Evolutionary conservation across 2,888 invertebrate species (phyloP).

Genomic region (Drosophila pullipes): DNA sequence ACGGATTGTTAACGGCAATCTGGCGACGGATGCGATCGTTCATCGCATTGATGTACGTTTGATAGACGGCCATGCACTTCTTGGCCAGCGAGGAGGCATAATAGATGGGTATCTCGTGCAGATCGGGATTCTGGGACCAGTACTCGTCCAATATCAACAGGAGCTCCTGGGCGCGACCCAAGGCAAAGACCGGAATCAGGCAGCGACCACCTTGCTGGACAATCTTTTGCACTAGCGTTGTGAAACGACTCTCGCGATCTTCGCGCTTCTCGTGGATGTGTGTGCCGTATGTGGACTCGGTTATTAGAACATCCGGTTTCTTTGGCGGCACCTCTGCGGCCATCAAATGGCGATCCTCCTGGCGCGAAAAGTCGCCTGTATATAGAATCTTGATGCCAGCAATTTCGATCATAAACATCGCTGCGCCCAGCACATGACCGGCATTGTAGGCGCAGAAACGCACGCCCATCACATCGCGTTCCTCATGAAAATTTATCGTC

Average conservation of each 20-base stretch:
- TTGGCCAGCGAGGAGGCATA: constrained; percentile 99
- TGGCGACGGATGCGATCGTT: constrained; percentile 98
- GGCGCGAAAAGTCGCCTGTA: constrained; percentile 99
- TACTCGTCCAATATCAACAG: constrained; percentile 98
- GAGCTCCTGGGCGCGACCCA: constrained; percentile 98
- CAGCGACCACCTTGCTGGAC: constrained; percentile 98
- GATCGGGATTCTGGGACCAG: constrained; percentile 93
- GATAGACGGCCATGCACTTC: constrained; percentile 99
- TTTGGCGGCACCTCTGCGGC: constrained; percentile 99
- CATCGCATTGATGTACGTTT: constrained; percentile 99
- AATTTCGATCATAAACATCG: constrained; percentile 99
- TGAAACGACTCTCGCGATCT: constrained; percentile 97
- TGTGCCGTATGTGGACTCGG: constrained; percentile 99
- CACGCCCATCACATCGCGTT: constrained; percentile 98
- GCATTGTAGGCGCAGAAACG: constrained; percentile 99
- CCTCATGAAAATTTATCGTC: constrained; percentile 98
- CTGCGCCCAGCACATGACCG: constrained; percentile 99
- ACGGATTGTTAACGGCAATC: constrained; percentile 99
- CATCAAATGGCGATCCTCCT: constrained; percentile 99
- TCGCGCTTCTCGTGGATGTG: constrained; percentile 99
- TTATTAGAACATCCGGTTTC: constrained; percentile 98
- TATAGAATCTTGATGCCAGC: constrained; percentile 98
- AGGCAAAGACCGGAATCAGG: constrained; percentile 98
- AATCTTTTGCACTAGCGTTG: constrained; percentile 96
- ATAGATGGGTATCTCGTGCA: constrained; percentile 99